Base-by-base conservation (phyloP, 2,797 vertebrate species). In the Cuniculus paca region DNA sequence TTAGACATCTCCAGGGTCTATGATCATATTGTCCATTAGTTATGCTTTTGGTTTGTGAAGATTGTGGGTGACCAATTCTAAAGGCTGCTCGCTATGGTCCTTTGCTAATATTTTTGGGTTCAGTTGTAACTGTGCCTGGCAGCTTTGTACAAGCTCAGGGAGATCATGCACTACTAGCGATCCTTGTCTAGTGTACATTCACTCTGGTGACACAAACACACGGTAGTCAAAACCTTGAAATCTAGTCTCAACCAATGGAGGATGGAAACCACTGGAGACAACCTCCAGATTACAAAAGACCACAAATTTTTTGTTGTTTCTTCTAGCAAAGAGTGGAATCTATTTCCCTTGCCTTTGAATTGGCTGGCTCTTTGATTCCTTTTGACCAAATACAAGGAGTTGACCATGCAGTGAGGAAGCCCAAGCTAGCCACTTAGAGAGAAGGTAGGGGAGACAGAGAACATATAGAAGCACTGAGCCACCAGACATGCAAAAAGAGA, bases 301-400 rank as follows among this genome's bases (percentile, higher is more conserved):
- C 81, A 90, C 31, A 72, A 60, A 77, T 10, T 65, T 54, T 77
- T 84, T 77, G 17, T 50, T 65, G 61, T 68, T 90, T 87, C 61
- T 65, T 54, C n/a, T 54, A 72, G 63, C 42, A 79, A 84, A 28
- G 65, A 20, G 19, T 50, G 20, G 26, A 79, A 82, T 70, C 92
- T 93, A 45, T 84, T 92, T 96, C 65, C 36, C 36, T 89, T 82
- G 86, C 8, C 52, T 81, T 91, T 85, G 58, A 88, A 63, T 90
- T 63, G 39, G 31, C 24, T 85, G 48, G 31, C 54, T 39, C 77
- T 82, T 78, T 60, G 56, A 93, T 56, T 93, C 26, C 34, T 58
- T 78, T 68, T 72, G 65, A 88, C 50, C 60, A 80, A 92, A 92
- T 81, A 90, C 34, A 20, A 72, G 17, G 50, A 88, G 45, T 72